Base-by-base conservation (phyloP, 2,888 invertebrate genomes). In the Cephus nigrinus region DNA sequence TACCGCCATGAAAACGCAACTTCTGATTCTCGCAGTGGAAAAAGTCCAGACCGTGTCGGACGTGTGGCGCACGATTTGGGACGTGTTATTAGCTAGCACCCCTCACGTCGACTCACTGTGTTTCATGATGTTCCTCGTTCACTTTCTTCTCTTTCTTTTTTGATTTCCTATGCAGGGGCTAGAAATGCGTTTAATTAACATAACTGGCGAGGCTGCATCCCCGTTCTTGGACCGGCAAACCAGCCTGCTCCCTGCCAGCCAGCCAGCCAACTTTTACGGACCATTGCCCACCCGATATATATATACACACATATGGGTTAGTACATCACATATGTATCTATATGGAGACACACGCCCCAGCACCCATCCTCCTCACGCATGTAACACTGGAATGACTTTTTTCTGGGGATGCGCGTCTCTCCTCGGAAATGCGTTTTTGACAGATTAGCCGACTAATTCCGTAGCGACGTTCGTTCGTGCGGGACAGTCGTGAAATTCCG, bases 131-230 rank as follows among this genome's bases (percentile, higher is more conserved):
- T 77, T 77, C 75, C 69, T 76, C 73, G 40, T 77, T 68, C 68
- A 77, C 78, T 80, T 76, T 76, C 76, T 74, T 78, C 78, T 75
- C 78, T 80, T 80, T 78, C 36, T 77, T 80, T 79, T 79, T 80
- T 76, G 79, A 76, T 82, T 81, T 82, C 79, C 84, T 87, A 82
- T 84, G 86, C 86, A 85, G 86, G 86, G 75, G 76, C 88, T 88
- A 87, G 88, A 88, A 90, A 88, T 86, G 90, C 88, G 88, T 90
- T 90, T 90, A 90, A 90, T 90, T 90, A 90, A 90, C 90, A 90
- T 90, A 89, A 89, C 87, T 90, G 88, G 87, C 78, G 86, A 86
- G 86, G 86, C 83, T 84, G 83, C 86, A 88, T 87, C 88, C 89
- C 89, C 87, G 88, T 84, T 84, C 86, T 83, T 82, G 69, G 75